A percentile compares a stretch with the other conserved stretches of the same genome.
These are phyloP conservation scores for Bradypus variegatus DNA, from an alignment of 2,797 vertebrate genomes.

Conservation along the genomic window DNA sequence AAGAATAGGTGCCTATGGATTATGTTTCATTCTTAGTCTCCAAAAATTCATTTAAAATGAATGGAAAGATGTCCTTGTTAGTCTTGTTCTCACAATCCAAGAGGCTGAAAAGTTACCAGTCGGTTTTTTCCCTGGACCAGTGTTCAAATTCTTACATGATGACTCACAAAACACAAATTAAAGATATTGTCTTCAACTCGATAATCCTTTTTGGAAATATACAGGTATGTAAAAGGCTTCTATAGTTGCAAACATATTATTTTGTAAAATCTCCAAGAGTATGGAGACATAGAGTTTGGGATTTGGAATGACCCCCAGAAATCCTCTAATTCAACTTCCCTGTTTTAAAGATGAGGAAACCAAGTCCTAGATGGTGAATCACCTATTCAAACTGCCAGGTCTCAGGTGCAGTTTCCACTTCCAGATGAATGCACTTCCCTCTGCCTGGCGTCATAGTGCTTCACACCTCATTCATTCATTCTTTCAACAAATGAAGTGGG, in stretches of 20 bases:
- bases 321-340: not conserved
- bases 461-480: not conserved
- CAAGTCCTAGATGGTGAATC: not conserved
- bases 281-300: not conserved
- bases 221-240: not conserved
- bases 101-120: slow-evolving; percentile 28
- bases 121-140: not conserved
- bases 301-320: not conserved
- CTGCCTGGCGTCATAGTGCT: not conserved
- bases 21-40: slow-evolving; percentile 33
- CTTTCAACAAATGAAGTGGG: not conserved
- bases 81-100: not conserved
- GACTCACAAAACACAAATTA: slow-evolving; percentile 42
- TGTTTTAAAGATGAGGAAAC: not conserved
- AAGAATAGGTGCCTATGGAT: not conserved
- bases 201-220: slow-evolving; percentile 33
- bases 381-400: too few species aligned
- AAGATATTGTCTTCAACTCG: slow-evolving; percentile 1
- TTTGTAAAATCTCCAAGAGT: slow-evolving; percentile 6
- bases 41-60: slow-evolving; percentile 34
- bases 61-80: slow-evolving; percentile 9
- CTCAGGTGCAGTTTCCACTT: not conserved
- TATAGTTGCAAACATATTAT: not conserved
- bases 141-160: not conserved
- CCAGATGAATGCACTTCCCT: not conserved